Percentiles rank a stretch among this genome's conserved stretches.
Evolutionary conservation across 2,797 vertebrate species (phyloP).

Genomic region (Xerus rutilus): DNA sequence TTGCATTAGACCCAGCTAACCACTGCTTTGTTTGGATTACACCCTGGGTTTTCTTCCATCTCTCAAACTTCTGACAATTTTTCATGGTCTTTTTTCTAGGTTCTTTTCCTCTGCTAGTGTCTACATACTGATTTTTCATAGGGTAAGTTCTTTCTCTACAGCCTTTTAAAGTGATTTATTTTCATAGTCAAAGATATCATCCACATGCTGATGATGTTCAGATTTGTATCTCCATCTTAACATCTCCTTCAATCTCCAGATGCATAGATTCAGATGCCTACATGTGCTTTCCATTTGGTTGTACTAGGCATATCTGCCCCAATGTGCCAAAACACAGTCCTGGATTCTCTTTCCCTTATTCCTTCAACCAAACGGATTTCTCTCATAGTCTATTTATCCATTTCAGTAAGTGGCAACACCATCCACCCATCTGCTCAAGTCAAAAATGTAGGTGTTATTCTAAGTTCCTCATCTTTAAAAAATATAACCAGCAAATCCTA

Average conservation of each 20-base stretch:
- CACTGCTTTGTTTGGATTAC: neutral
- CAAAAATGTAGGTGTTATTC: neutral
- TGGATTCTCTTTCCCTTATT: neutral
- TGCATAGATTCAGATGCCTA: neutral
- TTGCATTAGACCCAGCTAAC: neutral
- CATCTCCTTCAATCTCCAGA: neutral
- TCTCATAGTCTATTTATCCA: neutral
- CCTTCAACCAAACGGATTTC: neutral
- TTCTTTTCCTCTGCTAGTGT: neutral
- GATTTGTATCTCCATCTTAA: neutral
- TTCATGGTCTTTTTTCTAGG: neutral
- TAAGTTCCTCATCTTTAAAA: neutral
- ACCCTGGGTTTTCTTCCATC: neutral
- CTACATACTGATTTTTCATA: neutral
- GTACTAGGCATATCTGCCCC: neutral
- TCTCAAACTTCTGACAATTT: neutral
- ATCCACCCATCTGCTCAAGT: neutral
- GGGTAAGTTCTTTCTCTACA: neutral
- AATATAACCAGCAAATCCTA: neutral
- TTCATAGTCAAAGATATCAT: neutral
- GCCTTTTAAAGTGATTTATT: neutral
- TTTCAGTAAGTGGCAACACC: neutral
- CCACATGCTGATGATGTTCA: neutral
- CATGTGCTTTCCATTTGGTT: constrained; percentile 4
- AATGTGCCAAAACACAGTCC: neutral